Conservation (phyloP, 2,797 vertebrate genomes). For the Clarias laeviceps region DNA sequence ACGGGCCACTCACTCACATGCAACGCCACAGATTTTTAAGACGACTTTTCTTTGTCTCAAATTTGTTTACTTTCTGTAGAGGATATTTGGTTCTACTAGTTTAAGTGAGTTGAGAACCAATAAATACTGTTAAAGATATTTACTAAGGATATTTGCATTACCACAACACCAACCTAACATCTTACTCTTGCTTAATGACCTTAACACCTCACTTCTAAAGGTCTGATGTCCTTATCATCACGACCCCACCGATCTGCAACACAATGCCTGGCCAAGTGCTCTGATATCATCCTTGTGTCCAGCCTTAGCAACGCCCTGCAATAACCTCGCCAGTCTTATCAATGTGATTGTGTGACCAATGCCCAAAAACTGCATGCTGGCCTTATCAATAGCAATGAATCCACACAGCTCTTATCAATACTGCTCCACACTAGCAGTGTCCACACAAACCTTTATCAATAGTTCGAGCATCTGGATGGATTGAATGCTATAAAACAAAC, state of each 20-base stretch:
- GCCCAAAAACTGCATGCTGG: slow-evolving; percentile 57
- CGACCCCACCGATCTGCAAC: slow-evolving; percentile 43
- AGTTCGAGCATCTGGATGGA: slow-evolving; percentile 65
- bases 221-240: slow-evolving; percentile 46
- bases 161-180: slow-evolving; percentile 31
- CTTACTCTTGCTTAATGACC: slow-evolving; percentile 35
- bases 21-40: slow-evolving; percentile 13
- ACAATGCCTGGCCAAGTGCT: slow-evolving; percentile 28
- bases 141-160: slow-evolving; percentile 8
- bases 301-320: slow-evolving; percentile 45
- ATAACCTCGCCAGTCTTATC: slow-evolving; percentile 54
- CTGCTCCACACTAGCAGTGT: slow-evolving; percentile 53
- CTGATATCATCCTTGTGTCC: slow-evolving; percentile 39
- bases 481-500: slow-evolving; percentile 76
- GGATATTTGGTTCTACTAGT: background rate
- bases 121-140: background rate
- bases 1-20: slow-evolving; percentile 52
- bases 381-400: slow-evolving; percentile 67
- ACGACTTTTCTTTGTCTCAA: background rate
- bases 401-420: slow-evolving; percentile 64
- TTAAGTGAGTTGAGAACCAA: background rate
- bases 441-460: slow-evolving; percentile 71
- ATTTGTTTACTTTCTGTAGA: background rate
- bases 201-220: slow-evolving; percentile 30
- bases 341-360: slow-evolving; percentile 56